A percentile compares a stretch with the other conserved stretches of the same genome.
phyloP scores from a whole-genome alignment of 2,113 vertebrate species.

The Cyanoderma ruficeps region DNA sequence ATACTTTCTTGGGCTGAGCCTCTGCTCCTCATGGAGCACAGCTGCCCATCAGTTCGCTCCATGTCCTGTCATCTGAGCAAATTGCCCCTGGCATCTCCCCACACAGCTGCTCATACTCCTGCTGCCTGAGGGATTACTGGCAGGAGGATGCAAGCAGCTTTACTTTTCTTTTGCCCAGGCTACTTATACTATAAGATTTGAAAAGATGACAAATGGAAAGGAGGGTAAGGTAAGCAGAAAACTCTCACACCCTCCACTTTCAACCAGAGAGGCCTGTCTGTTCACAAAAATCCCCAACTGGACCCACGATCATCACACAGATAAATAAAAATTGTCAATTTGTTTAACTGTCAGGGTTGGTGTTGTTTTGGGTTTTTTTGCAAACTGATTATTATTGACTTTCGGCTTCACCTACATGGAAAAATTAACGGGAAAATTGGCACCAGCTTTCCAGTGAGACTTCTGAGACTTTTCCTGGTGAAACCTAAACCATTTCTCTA shows the following conservation, averaged over 20 bases:
- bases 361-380: background rate
- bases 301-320: background rate
- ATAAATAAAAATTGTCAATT: background rate
- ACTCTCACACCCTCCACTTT: background rate
- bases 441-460: background rate
- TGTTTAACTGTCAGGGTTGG: background rate
- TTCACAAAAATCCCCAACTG: background rate
- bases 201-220: background rate
- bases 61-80: accelerated
- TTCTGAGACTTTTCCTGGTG: background rate
- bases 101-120: background rate
- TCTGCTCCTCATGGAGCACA: background rate
- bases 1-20: background rate
- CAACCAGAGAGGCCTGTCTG: background rate
- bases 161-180: background rate
- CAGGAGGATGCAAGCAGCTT: background rate
- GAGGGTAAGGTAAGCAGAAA: background rate
- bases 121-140: background rate
- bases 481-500: background rate
- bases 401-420: background rate
- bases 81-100: background rate
- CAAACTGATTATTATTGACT: background rate
- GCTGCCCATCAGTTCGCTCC: background rate
- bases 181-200: background rate
- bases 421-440: background rate